These are phyloP conservation scores for Microcebus tavaratra DNA, from an alignment of 2,113 vertebrate genomes.

Conservation along the genomic window DNA sequence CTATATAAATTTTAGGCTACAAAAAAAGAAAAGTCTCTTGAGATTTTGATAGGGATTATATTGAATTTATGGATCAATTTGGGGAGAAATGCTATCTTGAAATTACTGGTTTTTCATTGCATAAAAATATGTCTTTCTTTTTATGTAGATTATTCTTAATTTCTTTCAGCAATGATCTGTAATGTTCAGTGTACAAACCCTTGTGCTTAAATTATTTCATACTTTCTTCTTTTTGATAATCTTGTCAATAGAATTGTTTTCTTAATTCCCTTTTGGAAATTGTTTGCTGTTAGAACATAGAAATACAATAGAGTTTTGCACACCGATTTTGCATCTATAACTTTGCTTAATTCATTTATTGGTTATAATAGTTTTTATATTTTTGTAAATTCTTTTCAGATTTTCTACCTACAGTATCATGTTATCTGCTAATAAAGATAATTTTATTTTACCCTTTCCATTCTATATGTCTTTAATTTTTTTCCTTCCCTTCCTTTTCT, in stretches of 20 bases:
- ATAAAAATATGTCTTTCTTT: neutral
- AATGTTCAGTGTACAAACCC: neutral
- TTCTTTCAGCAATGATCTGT: neutral
- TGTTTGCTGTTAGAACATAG: neutral
- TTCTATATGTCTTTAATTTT: neutral
- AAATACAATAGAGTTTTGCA: constrained; percentile 25
- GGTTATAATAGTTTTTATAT: neutral
- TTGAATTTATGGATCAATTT: neutral
- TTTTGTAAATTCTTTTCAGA: neutral
- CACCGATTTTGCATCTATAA: neutral
- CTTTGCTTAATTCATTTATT: neutral
- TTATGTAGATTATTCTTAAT: constrained; percentile 18
- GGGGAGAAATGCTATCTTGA: neutral
- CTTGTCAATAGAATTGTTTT: neutral
- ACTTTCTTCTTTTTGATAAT: constrained; percentile 28
- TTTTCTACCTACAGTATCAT: neutral
- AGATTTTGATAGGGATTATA: neutral
- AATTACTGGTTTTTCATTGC: neutral
- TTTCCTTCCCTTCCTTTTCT: neutral
- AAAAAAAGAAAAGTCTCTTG: neutral
- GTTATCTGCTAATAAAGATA: neutral
- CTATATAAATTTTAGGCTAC: neutral
- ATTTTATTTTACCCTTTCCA: neutral
- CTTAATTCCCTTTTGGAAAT: constrained; percentile 8
- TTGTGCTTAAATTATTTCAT: neutral